phyloP scores from a whole-genome alignment of 2,113 vertebrate genomes.

The Pseudopodoces humilis region DNA sequence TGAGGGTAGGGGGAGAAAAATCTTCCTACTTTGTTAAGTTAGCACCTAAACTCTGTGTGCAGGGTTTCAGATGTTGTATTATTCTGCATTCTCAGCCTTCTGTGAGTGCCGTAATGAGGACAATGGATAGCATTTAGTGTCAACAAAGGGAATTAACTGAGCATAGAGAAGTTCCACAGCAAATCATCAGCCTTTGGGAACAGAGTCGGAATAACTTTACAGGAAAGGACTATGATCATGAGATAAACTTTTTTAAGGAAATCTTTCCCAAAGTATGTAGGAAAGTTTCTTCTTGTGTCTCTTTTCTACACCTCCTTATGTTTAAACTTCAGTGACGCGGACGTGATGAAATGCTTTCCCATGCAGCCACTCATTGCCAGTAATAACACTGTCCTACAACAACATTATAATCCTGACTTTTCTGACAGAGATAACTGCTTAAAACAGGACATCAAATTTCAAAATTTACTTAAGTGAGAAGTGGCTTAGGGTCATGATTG shows the following conservation, averaged over 20 bases:
- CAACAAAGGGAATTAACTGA: background rate
- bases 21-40: background rate
- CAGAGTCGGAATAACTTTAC: background rate
- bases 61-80: background rate
- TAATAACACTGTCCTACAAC: background rate
- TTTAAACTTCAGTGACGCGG: background rate
- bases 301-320: background rate
- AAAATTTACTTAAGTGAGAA: background rate
- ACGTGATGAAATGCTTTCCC: background rate
- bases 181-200: background rate
- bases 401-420: background rate
- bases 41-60: background rate
- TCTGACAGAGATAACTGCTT: background rate
- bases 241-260: background rate
- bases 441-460: background rate
- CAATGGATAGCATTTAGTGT: background rate
- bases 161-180: background rate
- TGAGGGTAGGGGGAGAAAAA: background rate
- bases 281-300: background rate
- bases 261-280: background rate
- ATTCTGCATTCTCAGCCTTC: background rate
- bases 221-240: rapidly evolving
- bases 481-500: background rate
- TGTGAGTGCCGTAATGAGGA: background rate
- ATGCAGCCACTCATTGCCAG: background rate